Base-by-base conservation (phyloP, 2,888 invertebrate species). In the Ennomos fuscantarius region DNA sequence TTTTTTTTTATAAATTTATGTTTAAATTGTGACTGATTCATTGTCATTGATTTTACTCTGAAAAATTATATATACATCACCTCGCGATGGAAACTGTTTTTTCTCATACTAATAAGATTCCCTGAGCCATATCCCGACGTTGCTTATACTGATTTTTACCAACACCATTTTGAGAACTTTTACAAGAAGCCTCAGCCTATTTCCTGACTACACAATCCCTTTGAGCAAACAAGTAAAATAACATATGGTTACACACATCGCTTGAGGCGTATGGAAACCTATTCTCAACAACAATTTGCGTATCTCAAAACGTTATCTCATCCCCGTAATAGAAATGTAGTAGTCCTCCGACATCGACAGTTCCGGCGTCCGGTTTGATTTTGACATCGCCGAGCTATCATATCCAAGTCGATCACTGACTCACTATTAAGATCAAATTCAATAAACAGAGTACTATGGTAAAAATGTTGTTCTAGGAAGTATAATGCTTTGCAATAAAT, bases 251-350 rank as follows among this genome's bases (percentile, higher is more conserved):
- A 54, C 53, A 59, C 52, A 58, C 68, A 75, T 73, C 71, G 72
- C 78, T 74, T 58, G 68, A 69, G 78, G 82, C 79, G 73, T 74
- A 79, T 80, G 74, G 73, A 82, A 83, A 86, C 81, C 82, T 68
- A 83, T 89, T 85, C 79, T 74, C 83, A 87, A 86, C 87, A 83
- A 78, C 82, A 79, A 84, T 86, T 84, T 78, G 82, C 82, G 81
- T 87, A 82, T 82, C 79, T 84, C 74, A 66, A 54, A 59, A 65
- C 69, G 74, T 82, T 87, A 87, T 88, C 86, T 82, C 75, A 76
- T 79, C 31, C 36, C 48, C 11, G 36, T 41, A 33, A 11, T 52
- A 59, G 53, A 10, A 53, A 34, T 50, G 53, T 32, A 36, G 9
- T 43, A 8, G 34, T 37, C 9, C n/a, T 45, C 36, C 36, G n/a